phyloP scores from a whole-genome alignment of 2,113 vertebrate genomes.

The Columba livia region DNA sequence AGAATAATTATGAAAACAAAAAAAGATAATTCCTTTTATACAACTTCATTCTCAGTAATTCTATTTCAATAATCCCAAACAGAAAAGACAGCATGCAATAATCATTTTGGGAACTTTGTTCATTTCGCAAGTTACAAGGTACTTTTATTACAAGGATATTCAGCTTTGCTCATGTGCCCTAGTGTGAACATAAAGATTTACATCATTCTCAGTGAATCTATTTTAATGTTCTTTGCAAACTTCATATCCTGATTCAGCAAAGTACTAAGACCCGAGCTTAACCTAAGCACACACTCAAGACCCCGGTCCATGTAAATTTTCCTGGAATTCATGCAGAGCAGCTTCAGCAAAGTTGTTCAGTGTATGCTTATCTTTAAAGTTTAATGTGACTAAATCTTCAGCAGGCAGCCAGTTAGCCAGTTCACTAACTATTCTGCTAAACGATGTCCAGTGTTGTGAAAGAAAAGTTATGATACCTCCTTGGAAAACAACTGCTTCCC shows the following conservation, averaged over 20 bases:
- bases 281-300: not conserved
- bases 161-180: slow-evolving; percentile 8
- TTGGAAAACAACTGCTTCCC: not conserved
- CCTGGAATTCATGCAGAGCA: not conserved
- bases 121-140: slow-evolving; percentile 27
- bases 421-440: not conserved
- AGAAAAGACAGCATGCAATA: slow-evolving; percentile 43
- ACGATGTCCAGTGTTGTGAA: not conserved
- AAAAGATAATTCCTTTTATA: slow-evolving; percentile 54
- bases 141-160: slow-evolving; percentile 35
- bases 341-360: not conserved
- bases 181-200: slow-evolving; percentile 21
- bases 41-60: slow-evolving; percentile 58
- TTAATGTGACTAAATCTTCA: not conserved
- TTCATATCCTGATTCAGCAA: slow-evolving; percentile 52
- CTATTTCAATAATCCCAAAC: slow-evolving; percentile 36
- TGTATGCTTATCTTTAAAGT: not conserved
- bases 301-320: not conserved
- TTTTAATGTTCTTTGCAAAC: slow-evolving; percentile 39
- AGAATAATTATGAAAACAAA: slow-evolving; percentile 74
- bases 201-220: slow-evolving; percentile 22
- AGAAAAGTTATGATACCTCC: not conserved
- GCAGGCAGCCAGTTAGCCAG: not conserved
- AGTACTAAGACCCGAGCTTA: not conserved
- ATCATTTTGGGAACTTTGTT: slow-evolving; percentile 39